Evolutionary conservation across 1,140 invertebrate genomes (phyloP), one percentile per base, ranked within the genome.

Genomic region (Cardiocondyla obscurior): DNA sequence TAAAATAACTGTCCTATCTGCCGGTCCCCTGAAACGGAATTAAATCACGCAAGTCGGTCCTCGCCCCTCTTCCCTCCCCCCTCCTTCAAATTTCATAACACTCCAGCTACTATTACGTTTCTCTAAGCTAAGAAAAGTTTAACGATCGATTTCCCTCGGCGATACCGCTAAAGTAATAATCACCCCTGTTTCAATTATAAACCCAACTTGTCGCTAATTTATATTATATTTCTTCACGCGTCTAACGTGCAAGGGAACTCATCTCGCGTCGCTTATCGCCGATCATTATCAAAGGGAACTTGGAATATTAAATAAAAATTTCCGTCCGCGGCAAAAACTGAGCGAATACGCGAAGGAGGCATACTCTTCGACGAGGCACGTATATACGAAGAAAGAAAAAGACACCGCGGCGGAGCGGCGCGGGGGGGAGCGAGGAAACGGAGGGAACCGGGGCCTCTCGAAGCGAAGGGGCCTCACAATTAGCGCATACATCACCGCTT

Each of bases 401-500:
- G 42, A 74, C 28, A 73, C 3, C 19, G 79, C 19, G 79, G 33
- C 33, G 30, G n/a, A 12, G 5, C 30, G 65, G 39, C 39, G 39
- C 39, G 39, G 44, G 25, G 10, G 19, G 3, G 10, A 42, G 49
- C 42, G 39, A 62, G 65, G 46, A 60, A 42, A 53, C 55, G 28
- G 39, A 25, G 28, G 60, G 39, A 55, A 22, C 10, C 7, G 64
- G 64, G 84, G n/a, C n/a, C n/a, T 81, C 55, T 73, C 79, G 85
- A 64, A 82, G 77, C 86, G 77, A 83, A 57, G 77, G 85, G 87
- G 84, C 86, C 87, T 89, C 88, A 88, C 88, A 89, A 89, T 89
- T 89, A 88, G 87, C 88, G 87, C 88, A 88, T 88, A 89, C 88
- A 89, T 89, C 87, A 88, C 81, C 76, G 87, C 70, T 36, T 60